Evolutionary conservation across 2,888 invertebrate species (phyloP).

Genomic region (Oscheius onirici): DNA sequence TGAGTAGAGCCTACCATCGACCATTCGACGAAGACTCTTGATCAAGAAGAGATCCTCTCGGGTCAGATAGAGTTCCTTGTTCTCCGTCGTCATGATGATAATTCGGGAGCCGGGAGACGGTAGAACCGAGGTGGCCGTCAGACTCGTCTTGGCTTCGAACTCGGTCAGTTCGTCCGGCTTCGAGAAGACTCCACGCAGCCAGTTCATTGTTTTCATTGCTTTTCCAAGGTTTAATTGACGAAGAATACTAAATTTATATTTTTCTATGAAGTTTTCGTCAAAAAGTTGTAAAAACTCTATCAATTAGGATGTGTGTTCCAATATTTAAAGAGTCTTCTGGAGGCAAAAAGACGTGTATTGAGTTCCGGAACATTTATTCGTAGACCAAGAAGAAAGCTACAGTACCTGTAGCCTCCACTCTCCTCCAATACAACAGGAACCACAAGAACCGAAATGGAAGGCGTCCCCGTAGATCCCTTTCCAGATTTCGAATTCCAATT

Average conservation of each 20-base stretch:
- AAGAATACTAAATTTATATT: no score
- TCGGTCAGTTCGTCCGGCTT: not conserved
- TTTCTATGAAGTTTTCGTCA: no score
- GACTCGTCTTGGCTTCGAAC: not conserved
- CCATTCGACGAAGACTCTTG: constrained; percentile 2
- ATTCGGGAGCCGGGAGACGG: not conserved
- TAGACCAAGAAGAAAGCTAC: no score
- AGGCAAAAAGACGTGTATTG: not conserved
- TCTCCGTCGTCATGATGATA: not conserved
- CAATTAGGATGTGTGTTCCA: no score
- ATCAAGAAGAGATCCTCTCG: not conserved
- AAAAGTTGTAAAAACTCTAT: no score
- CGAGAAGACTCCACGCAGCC: not conserved
- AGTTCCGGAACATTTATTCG: no score
- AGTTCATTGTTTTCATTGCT: not conserved
- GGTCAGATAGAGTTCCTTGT: not conserved
- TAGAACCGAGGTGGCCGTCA: not conserved
- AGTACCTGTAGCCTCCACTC: no score
- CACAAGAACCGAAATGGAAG: no score
- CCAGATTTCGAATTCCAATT: no score
- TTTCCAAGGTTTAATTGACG: no score
- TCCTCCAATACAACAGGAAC: no score
- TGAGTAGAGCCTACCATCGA: not conserved
- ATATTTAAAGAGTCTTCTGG: not conserved
- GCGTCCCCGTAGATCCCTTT: no score